Base-by-base conservation (phyloP, 2,113 vertebrate species). In the Vidua chalybeata region DNA sequence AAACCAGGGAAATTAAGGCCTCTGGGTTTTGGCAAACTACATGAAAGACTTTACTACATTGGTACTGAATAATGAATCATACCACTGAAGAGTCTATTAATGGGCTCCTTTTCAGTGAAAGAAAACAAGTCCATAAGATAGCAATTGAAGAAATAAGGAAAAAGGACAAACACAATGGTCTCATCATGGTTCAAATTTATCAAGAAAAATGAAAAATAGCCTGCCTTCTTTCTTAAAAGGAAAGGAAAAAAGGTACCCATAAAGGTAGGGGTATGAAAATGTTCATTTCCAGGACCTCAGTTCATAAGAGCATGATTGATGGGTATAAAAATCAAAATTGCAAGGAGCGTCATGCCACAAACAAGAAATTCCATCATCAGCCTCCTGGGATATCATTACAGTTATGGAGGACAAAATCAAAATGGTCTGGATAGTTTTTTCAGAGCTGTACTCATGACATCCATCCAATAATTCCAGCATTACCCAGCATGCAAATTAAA, bases 381-480 rank as follows among this genome's bases (percentile, higher is more conserved):
- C 35, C 89, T 89, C 84, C 35, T 63, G 78, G 81, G 58, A 96
- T 76, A 83, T 77, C 66, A 80, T 91, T 87, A 95, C 80, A 87
- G 43, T 69, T 55, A 76, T 43, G 43, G 30, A 87, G 51, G 39
- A 85, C 13, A 91, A 76, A 68, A 89, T 85, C 66, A 87, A 91
- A 87, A 89, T 55, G 13, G 6, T 64, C 31, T 85, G 59, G 51
- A 30, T 33, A 54, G 26, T 35, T 3, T 58, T 87, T 89, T 73
- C 28, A 45, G 66, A 49, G 46, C 49, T 62, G 31, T 15, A 45
- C 35, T 89, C 61, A 54, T 74, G 51, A 48, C 28, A 92, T 33
- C 15, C 13, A 39, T 22, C 30, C 66, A 91, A 58, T 13, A 64
- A 8, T 16, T 69, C 30, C 46, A 79, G 16, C 10, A 39, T 62